Base-by-base conservation (phyloP, 1,140 invertebrate species). In the Calosoma granatense region DNA sequence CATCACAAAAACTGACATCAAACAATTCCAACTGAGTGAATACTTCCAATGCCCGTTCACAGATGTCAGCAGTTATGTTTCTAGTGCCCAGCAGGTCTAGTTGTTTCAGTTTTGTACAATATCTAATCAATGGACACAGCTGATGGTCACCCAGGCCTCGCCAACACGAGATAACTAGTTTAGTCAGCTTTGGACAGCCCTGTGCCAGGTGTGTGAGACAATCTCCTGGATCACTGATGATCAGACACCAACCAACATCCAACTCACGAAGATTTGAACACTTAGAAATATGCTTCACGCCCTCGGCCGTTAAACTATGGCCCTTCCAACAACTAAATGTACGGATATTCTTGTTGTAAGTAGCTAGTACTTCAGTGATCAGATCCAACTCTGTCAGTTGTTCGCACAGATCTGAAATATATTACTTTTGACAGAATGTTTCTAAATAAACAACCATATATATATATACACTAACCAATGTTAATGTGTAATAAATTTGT, bases 271-370 rank as follows among this genome's bases (percentile, higher is more conserved):
- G 70, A 43, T 82, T 74, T 56, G 63, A 73, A 65, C 88, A 92
- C n/a, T 78, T 73, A 0, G 81, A 74, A 1, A 95, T 70, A 11
- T 81, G 78, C 59, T 76, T 70, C 1, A 93, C 77, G 3, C 90
- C 90, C 4, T 75, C 70, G 1, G 83, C 78, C 0, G 86, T 86
- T 22, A 94, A 69, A 17, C 82, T 83, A 63, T 83, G 83, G 0
- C 83, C 82, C 69, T 93, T 89, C 91, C 91, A 95, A 61, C 91
- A 83, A 69, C 94, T 91, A 54, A 92, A 76, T 1, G 86, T 88
- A 53, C 83, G 74, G 0, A 91, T 67, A 55, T 84, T 70, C 12
- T 72, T 75, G 68, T 88, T 89, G 55, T 81, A 83, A 9, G 71
- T 73, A 4, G 81, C 78, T 22, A 89, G 70, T 51, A 81, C 79